Conservation (phyloP, 2,113 vertebrate species). For the Prunella himalayana region DNA sequence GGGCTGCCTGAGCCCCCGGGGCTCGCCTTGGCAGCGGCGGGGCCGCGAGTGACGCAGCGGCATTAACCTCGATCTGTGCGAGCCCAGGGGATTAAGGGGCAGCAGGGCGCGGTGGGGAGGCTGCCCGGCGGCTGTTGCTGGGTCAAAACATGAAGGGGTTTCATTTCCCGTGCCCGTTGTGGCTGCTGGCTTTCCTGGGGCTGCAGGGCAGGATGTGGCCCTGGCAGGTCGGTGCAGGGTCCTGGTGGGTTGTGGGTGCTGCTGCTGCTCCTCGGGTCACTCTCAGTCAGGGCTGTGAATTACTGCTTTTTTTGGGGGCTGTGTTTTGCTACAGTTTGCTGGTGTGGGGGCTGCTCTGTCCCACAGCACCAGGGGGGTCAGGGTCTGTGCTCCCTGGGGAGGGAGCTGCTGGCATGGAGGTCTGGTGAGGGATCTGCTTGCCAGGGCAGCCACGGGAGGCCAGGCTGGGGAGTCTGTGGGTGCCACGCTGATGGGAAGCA, state of each 20-base stretch:
- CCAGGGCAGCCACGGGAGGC: not conserved
- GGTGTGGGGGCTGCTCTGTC: not conserved
- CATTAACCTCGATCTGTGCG: slow-evolving; percentile 51
- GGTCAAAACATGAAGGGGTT: not conserved
- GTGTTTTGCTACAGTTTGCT: not conserved
- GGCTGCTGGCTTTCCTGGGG: not conserved
- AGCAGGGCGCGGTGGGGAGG: not conserved
- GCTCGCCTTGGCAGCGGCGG: not conserved
- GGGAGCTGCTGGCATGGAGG: not conserved
- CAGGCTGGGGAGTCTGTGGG: not conserved
- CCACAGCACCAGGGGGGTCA: fast-evolving
- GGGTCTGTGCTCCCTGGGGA: not conserved
- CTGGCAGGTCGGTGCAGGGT: fast-evolving
- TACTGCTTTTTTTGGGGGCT: fast-evolving
- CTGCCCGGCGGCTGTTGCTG: not conserved
- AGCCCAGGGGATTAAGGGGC: slow-evolving; percentile 44
- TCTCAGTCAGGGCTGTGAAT: not conserved
- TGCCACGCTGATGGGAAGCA: not conserved
- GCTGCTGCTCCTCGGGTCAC: fast-evolving
- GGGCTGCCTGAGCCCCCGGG: not conserved
- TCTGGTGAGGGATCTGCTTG: not conserved
- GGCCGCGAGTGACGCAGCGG: slow-evolving; percentile 49
- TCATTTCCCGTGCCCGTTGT: fast-evolving
- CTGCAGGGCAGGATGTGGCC: not conserved
- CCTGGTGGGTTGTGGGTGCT: fast-evolving